A percentile compares a stretch with the other conserved stretches of the same genome.
phyloP scores from a whole-genome alignment of 2,888 invertebrate genomes.

The Agrotis puta region DNA sequence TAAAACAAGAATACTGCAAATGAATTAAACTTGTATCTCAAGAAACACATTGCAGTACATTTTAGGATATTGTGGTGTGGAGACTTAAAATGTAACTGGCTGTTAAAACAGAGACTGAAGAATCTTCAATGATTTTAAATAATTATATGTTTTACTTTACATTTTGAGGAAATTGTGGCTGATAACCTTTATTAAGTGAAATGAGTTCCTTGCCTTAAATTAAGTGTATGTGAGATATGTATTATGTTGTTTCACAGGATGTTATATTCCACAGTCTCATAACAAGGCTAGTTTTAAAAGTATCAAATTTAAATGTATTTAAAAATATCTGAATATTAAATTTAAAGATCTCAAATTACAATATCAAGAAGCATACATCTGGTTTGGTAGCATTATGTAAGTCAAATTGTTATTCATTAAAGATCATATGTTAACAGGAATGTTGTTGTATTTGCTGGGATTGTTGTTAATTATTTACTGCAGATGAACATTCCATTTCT shows the following conservation, averaged over 20 bases:
- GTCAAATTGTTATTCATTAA: constrained; percentile 33
- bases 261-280: constrained; percentile 17
- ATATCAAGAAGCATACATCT: constrained; percentile 19
- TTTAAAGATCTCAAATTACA: constrained; percentile 45
- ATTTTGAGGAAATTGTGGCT: constrained; percentile 31
- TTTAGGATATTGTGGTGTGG: constrained; percentile 13
- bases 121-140: constrained; percentile 37
- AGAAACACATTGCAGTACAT: constrained; percentile 26
- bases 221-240: constrained; percentile 17
- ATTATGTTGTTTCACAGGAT: constrained; percentile 21
- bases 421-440: constrained; percentile 24
- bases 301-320: constrained; percentile 38
- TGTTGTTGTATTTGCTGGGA: constrained; percentile 22
- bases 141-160: constrained; percentile 31
- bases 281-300: constrained; percentile 34
- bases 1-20: constrained; percentile 18
- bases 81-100: constrained; percentile 35
- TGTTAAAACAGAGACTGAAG: constrained; percentile 54
- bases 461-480: constrained; percentile 27
- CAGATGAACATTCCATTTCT: constrained; percentile 50
- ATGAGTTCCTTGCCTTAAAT: constrained; percentile 41
- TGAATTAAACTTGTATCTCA: constrained; percentile 8
- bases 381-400: constrained; percentile 19
- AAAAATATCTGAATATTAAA: constrained; percentile 51
- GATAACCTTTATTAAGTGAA: constrained; percentile 19